phyloP scores from a whole-genome alignment of 2,113 vertebrate species.

The Tinamus guttatus region DNA sequence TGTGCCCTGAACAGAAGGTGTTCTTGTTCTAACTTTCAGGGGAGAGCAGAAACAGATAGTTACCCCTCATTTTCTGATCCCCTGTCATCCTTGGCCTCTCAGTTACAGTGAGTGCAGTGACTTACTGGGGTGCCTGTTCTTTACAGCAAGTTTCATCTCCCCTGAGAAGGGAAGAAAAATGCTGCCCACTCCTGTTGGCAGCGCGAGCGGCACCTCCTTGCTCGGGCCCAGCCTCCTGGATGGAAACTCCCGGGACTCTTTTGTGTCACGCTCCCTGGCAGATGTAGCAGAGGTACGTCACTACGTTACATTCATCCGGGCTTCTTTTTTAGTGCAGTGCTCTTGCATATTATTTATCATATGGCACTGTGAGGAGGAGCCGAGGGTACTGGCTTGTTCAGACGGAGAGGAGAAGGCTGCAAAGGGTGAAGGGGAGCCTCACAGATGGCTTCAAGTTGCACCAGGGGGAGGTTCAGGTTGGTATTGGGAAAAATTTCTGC shows the following conservation, averaged over 20 bases:
- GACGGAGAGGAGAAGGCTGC: background rate
- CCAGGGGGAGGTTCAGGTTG: too few relatives aligned
- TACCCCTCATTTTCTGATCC: background rate
- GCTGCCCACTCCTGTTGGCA: slow-evolving; percentile 82
- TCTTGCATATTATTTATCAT: background rate
- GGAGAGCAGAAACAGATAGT: background rate
- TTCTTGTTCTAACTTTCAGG: background rate
- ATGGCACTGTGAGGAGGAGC: background rate
- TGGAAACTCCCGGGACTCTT: slow-evolving; percentile 96
- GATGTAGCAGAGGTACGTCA: slow-evolving; percentile 90
- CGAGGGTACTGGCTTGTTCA: background rate
- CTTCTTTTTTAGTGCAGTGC: background rate
- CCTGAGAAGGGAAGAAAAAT: slow-evolving; percentile 92
- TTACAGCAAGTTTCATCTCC: slow-evolving; percentile 93
- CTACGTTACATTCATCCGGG: background rate
- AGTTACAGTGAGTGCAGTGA: background rate
- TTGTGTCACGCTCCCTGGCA: slow-evolving; percentile 91
- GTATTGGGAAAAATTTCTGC: too few relatives aligned
- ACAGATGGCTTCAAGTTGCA: too few relatives aligned
- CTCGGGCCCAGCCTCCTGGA: slow-evolving; percentile 94
- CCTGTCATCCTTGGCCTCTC: background rate
- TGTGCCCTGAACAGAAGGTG: background rate
- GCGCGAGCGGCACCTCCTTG: slow-evolving; percentile 89
- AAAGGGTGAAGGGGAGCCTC: background rate
- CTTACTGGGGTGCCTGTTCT: background rate